These are phyloP conservation scores for Notocelia uddmanniana DNA, from an alignment of 2,888 invertebrate species.

Conservation along the genomic window DNA sequence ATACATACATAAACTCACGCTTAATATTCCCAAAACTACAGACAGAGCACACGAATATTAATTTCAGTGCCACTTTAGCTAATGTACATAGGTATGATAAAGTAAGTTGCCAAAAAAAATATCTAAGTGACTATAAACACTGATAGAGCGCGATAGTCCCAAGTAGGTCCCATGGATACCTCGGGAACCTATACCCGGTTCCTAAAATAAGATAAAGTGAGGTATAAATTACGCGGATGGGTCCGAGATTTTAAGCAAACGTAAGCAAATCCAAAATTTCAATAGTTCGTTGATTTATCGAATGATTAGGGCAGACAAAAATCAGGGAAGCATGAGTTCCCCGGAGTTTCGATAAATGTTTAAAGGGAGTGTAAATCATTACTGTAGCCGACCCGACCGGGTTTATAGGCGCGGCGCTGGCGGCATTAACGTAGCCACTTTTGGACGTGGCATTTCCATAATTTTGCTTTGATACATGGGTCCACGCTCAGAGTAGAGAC, in stretches of 20 bases:
- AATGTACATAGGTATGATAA: too few relatives aligned
- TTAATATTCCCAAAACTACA: too few relatives aligned
- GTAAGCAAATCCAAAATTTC: constrained; percentile 31
- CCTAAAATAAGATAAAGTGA: constrained; percentile 22
- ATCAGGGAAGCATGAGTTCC: constrained; percentile 56
- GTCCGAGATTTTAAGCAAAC: constrained; percentile 9
- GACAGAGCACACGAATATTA: too few relatives aligned
- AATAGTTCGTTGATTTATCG: constrained; percentile 34
- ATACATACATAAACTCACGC: too few relatives aligned
- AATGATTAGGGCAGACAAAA: constrained; percentile 51
- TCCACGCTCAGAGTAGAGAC: too few relatives aligned
- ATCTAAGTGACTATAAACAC: too few relatives aligned
- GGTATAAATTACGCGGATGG: constrained; percentile 20
- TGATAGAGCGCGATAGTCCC: too few relatives aligned
- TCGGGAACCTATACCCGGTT: too few relatives aligned
- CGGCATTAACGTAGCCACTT: constrained; percentile 27
- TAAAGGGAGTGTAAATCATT: constrained; percentile 78
- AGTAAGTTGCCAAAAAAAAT: too few relatives aligned
- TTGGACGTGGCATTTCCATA: constrained; percentile 49
- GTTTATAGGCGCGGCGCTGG: constrained; percentile 37
- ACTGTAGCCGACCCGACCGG: constrained; percentile 59
- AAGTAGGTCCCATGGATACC: background rate
- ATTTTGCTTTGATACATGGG: background rate
- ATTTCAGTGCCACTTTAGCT: too few relatives aligned
- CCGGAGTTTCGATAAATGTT: constrained; percentile 72